These are phyloP conservation scores for Drosophila rubida DNA, from an alignment of 2,888 invertebrate species.

Conservation along the genomic window DNA sequence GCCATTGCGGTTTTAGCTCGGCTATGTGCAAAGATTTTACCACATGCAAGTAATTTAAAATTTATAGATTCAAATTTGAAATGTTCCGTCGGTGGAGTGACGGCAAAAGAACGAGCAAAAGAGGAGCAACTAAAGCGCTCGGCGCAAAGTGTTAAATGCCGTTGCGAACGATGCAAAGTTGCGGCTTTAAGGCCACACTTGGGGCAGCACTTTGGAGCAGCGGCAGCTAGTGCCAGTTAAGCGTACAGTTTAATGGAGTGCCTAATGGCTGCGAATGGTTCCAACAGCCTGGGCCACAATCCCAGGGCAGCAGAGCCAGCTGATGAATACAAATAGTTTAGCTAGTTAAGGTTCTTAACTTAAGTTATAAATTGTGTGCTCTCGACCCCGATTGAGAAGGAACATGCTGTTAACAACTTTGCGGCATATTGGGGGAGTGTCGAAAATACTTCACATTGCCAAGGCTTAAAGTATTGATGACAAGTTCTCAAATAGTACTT, in stretches of 20 bases:
- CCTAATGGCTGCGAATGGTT: conserved; percentile 35
- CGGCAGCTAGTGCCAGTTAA: conserved; percentile 28
- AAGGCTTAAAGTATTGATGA: neutral
- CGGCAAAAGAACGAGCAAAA: conserved; percentile 6
- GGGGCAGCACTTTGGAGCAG: conserved; percentile 40
- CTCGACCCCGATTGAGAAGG: neutral
- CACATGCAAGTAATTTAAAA: conserved; percentile 58
- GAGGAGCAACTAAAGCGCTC: conserved; percentile 9
- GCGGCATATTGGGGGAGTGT: too few species aligned
- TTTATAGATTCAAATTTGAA: conserved; percentile 62
- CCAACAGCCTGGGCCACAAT: conserved; percentile 19
- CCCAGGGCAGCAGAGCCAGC: conserved; percentile 5
- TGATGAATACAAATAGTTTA: conserved; percentile 45
- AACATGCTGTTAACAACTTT: conserved; percentile 8
- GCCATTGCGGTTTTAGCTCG: conserved; percentile 43
- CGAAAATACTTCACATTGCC: neutral
- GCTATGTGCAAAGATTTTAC: conserved; percentile 51
- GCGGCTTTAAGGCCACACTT: conserved; percentile 42
- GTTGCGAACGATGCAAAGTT: conserved; percentile 44
- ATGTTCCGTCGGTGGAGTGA: conserved; percentile 38
- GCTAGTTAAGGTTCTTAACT: conserved; percentile 8
- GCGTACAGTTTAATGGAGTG: conserved; percentile 54
- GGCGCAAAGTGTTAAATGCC: conserved; percentile 41
- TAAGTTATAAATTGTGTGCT: neutral
- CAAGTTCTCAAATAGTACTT: too few species aligned